Conservation (phyloP, 1,140 invertebrate species). For the Idris sp. region DNA sequence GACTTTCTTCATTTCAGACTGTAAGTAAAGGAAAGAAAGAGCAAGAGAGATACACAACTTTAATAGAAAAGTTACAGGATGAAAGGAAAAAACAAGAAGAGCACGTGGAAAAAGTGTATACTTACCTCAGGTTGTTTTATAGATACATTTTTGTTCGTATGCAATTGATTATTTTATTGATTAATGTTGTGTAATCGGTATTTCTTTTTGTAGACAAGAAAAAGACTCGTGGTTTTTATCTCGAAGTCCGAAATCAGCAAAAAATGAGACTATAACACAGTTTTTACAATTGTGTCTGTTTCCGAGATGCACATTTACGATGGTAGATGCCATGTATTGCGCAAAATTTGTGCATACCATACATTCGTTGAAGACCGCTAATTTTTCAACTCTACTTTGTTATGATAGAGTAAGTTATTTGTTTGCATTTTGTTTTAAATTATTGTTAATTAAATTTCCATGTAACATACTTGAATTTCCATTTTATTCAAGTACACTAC, state of each 20-base stretch:
- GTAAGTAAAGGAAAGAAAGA: constrained; percentile 96
- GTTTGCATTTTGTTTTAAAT: too few species aligned
- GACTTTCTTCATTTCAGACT: constrained; percentile 70
- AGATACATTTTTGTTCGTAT: too few species aligned
- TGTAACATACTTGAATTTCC: too few species aligned
- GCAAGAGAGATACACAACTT: constrained; percentile 88
- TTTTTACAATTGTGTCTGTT: constrained; percentile 98
- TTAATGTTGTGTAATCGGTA: neutral
- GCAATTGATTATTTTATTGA: too few species aligned
- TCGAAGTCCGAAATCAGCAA: constrained; percentile 90
- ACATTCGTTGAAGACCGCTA: constrained; percentile 96
- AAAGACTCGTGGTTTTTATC: constrained; percentile 96
- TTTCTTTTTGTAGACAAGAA: constrained; percentile 83
- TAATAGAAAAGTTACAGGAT: constrained; percentile 96
- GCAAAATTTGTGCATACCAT: constrained; percentile 98
- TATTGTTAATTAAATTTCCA: too few species aligned
- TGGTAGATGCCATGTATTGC: constrained; percentile 96
- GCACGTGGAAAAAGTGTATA: constrained; percentile 92
- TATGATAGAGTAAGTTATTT: constrained; percentile 91
- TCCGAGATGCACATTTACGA: constrained; percentile 96
- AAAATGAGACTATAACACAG: constrained; percentile 97
- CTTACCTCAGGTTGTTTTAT: constrained; percentile 80
- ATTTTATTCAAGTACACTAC: too few species aligned
- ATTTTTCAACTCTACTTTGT: constrained; percentile 98
- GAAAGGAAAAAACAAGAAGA: constrained; percentile 96